Conservation (phyloP, 2,797 vertebrate genomes). For the Arctocebus calabarensis region DNA sequence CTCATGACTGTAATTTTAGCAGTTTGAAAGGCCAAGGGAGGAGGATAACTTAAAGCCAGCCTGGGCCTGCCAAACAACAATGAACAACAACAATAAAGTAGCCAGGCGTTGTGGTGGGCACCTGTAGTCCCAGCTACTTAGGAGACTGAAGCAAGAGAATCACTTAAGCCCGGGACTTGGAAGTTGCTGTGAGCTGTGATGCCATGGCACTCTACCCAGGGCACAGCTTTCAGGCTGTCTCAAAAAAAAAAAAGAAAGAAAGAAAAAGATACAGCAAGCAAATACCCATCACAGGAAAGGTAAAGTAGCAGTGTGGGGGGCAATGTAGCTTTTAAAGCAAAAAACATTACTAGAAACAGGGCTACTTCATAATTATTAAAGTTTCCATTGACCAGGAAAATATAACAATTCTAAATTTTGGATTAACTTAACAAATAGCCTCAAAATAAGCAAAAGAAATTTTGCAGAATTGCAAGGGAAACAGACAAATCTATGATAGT, state of each 20-base stretch:
- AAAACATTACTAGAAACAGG: not conserved
- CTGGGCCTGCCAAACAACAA: too few relatives aligned
- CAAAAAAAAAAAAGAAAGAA: too few relatives aligned
- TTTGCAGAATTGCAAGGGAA: not conserved
- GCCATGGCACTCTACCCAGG: too few relatives aligned
- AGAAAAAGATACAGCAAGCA: not conserved
- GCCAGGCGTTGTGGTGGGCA: too few relatives aligned
- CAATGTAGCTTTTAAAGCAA: not conserved
- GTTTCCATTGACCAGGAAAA: not conserved
- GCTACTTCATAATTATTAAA: not conserved
- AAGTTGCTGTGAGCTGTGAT: too few relatives aligned
- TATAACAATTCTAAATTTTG: not conserved
- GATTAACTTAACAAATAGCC: not conserved
- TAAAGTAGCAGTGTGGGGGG: too few relatives aligned
- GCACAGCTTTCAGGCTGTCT: too few relatives aligned
- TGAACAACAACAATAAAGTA: too few relatives aligned
- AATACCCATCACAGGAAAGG: not conserved
- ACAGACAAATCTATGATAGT: not conserved
- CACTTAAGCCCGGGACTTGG: too few relatives aligned
- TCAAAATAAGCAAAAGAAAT: not conserved
- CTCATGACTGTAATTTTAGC: not conserved
- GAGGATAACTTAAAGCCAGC: not conserved
- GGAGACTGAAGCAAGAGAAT: too few relatives aligned
- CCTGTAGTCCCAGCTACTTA: too few relatives aligned
- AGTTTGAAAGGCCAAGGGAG: not conserved